These are phyloP conservation scores for Oreochromis spilurus DNA, from an alignment of 2,113 vertebrate species.

Conservation along the genomic window DNA sequence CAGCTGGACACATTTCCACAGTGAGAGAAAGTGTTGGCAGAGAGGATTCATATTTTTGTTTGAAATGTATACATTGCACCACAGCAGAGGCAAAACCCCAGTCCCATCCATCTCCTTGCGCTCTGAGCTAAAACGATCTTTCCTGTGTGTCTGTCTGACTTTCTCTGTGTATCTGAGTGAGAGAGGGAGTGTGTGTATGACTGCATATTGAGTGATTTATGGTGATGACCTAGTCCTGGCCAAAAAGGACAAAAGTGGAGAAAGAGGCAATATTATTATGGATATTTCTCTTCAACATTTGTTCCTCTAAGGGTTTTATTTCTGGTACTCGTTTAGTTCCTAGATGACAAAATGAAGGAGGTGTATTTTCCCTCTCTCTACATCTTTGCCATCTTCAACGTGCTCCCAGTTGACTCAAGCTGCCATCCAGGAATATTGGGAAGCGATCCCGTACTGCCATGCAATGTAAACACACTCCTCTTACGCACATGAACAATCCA, in stretches of 20 bases:
- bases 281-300: not conserved
- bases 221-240: not conserved
- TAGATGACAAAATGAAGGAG: constrained; percentile 7
- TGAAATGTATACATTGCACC: constrained; percentile 40
- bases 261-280: constrained; percentile 8
- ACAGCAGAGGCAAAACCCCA: not conserved
- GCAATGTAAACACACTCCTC: constrained; percentile 52
- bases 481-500: constrained; percentile 51
- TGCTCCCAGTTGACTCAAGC: constrained; percentile 30
- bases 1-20: constrained; percentile 46
- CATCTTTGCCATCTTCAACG: constrained; percentile 25
- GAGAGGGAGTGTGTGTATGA: not conserved
- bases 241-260: constrained; percentile 30
- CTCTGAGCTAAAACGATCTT: constrained; percentile 5
- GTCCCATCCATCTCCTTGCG: not conserved
- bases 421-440: constrained; percentile 43
- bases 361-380: constrained; percentile 8
- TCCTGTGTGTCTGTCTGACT: constrained; percentile 22
- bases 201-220: constrained; percentile 36
- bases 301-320: not conserved
- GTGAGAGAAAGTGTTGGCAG: constrained; percentile 32
- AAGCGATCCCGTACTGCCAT: constrained; percentile 7
- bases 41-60: constrained; percentile 32
- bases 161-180: not conserved
- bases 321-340: not conserved